Percentiles rank a stretch among this genome's conserved stretches.
Evolutionary conservation across 2,113 vertebrate species (phyloP).

Genomic region (Columba livia): DNA sequence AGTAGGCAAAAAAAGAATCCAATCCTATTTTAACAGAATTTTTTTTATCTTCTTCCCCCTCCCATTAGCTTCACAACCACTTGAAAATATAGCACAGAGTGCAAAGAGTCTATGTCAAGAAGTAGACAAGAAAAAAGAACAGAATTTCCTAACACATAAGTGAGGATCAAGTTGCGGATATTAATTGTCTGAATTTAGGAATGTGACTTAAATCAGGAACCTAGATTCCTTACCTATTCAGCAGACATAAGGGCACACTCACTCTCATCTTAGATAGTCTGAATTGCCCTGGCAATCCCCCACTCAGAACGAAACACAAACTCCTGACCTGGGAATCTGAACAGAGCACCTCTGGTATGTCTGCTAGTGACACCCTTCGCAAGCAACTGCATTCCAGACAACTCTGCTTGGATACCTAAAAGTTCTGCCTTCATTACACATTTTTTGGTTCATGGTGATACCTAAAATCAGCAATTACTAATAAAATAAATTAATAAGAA

Average conservation of each 20-base stretch:
- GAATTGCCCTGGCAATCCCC: background rate
- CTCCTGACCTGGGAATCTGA: background rate
- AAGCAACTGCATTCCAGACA: background rate
- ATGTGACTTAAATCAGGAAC: background rate
- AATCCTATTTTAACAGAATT: background rate
- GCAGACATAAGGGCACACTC: background rate
- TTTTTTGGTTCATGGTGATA: background rate
- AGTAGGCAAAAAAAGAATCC: background rate
- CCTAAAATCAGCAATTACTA: too few species aligned
- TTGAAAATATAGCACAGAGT: background rate
- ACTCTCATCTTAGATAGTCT: background rate
- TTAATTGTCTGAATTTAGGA: background rate
- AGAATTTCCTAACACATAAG: background rate
- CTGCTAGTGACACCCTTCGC: accelerated
- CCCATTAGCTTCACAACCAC: background rate
- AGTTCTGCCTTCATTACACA: background rate
- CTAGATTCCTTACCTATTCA: background rate
- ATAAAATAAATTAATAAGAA: too few species aligned
- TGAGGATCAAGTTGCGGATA: background rate
- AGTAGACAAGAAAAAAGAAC: background rate
- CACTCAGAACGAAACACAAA: background rate
- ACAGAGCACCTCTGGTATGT: background rate
- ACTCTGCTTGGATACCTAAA: background rate
- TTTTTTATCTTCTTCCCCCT: background rate
- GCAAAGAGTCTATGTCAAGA: background rate